These are phyloP conservation scores for Sthenelais limicola DNA, from an alignment of 2,888 invertebrate species.

Conservation along the genomic window DNA sequence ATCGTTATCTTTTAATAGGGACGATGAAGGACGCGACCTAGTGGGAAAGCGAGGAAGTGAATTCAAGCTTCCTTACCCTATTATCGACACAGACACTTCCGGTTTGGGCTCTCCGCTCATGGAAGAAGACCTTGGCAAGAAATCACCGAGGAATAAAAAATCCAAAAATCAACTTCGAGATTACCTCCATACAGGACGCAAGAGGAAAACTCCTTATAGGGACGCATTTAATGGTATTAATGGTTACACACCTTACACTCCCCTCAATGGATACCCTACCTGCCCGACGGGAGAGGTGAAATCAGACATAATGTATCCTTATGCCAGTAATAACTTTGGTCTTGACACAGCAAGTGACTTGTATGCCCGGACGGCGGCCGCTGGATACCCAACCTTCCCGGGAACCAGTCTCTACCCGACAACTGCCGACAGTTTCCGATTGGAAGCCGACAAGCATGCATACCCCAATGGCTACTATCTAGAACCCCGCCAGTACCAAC, in stretches of 20 bases:
- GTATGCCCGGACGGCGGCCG: slow-evolving; percentile 44
- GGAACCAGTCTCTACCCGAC: slow-evolving; percentile 43
- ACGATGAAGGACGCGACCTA: slow-evolving; percentile 97
- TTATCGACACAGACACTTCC: slow-evolving; percentile 74
- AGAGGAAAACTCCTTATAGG: slow-evolving; percentile 59
- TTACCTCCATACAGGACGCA: slow-evolving; percentile 90
- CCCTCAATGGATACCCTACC: slow-evolving; percentile 59
- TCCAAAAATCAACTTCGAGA: slow-evolving; percentile 95
- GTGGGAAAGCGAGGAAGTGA: slow-evolving; percentile 98
- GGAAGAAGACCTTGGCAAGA: slow-evolving; percentile 64
- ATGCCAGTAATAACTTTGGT: slow-evolving; percentile 44
- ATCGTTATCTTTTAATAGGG: slow-evolving; percentile 76
- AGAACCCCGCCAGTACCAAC: slow-evolving; percentile 68
- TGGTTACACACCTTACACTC: slow-evolving; percentile 58
- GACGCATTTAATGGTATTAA: slow-evolving; percentile 60
- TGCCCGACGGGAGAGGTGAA: slow-evolving; percentile 61
- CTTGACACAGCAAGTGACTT: slow-evolving; percentile 49
- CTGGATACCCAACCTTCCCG: slow-evolving; percentile 41
- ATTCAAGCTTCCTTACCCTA: slow-evolving; percentile 97
- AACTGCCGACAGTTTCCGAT: slow-evolving; percentile 60
- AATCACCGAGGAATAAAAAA: slow-evolving; percentile 84
- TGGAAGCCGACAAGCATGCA: slow-evolving; percentile 66
- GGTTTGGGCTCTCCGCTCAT: slow-evolving; percentile 66
- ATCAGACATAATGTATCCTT: slow-evolving; percentile 64
- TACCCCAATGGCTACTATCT: slow-evolving; percentile 67